phyloP scores from a whole-genome alignment of 37 sponge, comb jelly and placozoan species.

The Beroe ovata region DNA sequence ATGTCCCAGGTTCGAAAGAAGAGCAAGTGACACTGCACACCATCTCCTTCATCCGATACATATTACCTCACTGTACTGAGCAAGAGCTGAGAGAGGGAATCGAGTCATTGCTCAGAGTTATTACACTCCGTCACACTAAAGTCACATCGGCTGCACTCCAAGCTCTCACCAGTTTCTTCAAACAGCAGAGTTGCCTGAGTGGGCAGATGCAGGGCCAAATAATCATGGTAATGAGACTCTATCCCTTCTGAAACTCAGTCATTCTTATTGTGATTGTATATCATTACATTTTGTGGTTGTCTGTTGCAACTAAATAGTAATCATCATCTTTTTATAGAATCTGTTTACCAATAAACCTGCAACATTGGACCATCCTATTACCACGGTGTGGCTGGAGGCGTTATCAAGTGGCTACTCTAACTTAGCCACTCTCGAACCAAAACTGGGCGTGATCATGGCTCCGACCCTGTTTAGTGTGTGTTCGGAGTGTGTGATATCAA shows the following conservation, averaged over 20 bases:
- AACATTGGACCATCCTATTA: constrained; percentile 27
- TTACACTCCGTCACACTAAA: constrained; percentile 23
- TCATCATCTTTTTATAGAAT: too few species aligned
- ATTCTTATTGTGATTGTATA: too few species aligned
- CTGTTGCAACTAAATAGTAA: too few species aligned
- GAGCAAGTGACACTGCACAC: constrained; percentile 59
- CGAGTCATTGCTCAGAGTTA: constrained; percentile 9
- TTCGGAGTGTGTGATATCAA: too few species aligned
- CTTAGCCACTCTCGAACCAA: constrained; percentile 22
- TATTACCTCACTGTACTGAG: not conserved
- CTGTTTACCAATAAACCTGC: constrained; percentile 31
- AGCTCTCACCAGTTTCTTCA: constrained; percentile 15
- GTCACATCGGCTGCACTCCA: constrained; percentile 29
- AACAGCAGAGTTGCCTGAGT: not conserved
- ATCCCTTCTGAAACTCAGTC: too few species aligned
- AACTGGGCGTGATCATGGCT: constrained; percentile 57
- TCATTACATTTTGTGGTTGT: too few species aligned
- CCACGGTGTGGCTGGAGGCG: constrained; percentile 33
- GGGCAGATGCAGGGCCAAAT: constrained; percentile 54
- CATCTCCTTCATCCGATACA: constrained; percentile 39
- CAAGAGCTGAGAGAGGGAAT: not conserved
- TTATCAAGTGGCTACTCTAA: not conserved
- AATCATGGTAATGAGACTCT: not conserved
- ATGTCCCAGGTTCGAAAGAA: constrained; percentile 20
- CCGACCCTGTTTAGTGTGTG: too few species aligned